Conservation (phyloP, 2,797 vertebrate genomes). For the Gobio occitaniae region DNA sequence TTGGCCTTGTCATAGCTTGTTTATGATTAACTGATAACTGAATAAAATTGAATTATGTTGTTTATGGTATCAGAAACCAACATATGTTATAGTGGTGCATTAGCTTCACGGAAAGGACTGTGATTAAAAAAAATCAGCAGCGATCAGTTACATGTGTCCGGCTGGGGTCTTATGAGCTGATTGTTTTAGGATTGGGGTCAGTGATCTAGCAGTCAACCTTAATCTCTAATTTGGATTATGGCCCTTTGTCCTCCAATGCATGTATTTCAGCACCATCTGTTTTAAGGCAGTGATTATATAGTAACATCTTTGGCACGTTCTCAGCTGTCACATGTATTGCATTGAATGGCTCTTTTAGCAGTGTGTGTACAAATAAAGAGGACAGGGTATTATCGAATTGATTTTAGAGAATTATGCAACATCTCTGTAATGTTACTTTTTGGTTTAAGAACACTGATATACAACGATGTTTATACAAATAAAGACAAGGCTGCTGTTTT, state of each 20-base stretch:
- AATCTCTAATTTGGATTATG: constrained; percentile 60
- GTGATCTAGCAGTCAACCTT: constrained; percentile 35
- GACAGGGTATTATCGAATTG: not conserved
- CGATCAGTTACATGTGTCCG: not conserved
- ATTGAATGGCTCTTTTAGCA: constrained; percentile 14
- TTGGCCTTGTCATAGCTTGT: constrained; percentile 1
- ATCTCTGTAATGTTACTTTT: not conserved
- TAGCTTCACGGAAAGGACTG: not conserved
- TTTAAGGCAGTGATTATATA: constrained; percentile 50
- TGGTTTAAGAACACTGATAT: not conserved
- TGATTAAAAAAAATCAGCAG: not conserved
- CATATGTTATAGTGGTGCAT: not conserved
- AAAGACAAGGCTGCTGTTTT: not conserved
- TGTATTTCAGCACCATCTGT: constrained; percentile 53
- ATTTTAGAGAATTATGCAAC: not conserved
- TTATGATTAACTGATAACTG: not conserved
- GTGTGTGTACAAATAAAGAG: not conserved
- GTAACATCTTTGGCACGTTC: constrained; percentile 23
- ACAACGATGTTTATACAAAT: not conserved
- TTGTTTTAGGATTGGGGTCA: constrained; percentile 54
- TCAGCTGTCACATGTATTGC: constrained; percentile 27
- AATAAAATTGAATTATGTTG: not conserved
- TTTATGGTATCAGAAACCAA: not conserved
- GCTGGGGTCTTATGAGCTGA: not conserved
- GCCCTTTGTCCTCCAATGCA: constrained; percentile 34